Evolutionary conservation across 2,797 vertebrate genomes (phyloP), one percentile per base, ranked within the genome.

Genomic region (Aeoliscus strigatus): DNA sequence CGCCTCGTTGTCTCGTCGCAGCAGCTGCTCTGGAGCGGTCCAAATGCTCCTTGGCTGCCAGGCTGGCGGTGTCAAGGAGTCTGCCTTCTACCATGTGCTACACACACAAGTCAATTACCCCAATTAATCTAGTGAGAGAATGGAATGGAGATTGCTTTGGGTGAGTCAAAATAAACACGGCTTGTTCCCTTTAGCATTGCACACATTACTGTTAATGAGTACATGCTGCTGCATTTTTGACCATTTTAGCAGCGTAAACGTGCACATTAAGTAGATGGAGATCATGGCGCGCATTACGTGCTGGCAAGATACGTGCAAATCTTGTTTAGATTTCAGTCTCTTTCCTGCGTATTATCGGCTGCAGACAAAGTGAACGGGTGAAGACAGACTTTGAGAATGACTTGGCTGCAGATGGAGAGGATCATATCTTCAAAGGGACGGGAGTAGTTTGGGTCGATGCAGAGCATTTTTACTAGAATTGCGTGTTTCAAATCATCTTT

Each of bases 401-500:
- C 52, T 67, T 51, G 48, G 65, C 61, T 67, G 57, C 81, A 83
- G 77, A 84, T 82, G 80, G 77, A 74, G 72, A 67, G 66, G 61
- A 81, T 81, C 72, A 73, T 63, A 81, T 83, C 78, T 84, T 85
- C 74, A 83, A 84, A 84, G 77, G 60, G 53, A 66, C 63, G 76
- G 43, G 77, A 61, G 72, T 60, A 60, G 59, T 81, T 79, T 51
- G 70, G 77, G 76, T 80, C 58, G 70, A 71, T 66, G 65, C 60
- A 49, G 68, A 58, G 63, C 52, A 14, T 36, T 68, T 83, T 85
- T 81, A 81, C 39, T 50, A 75, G 75, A 71, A 57, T 15, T 50
- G 64, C 50, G 49, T 77, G 78, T 86, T 84, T 85, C 46, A 66
- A 79, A 80, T 83, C 58, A 69, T 76, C 66, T 44, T 55, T 33